A percentile compares a stretch with the other conserved stretches of the same genome.
Evolutionary conservation across 2,113 vertebrate species (phyloP).

Genomic region (Columba janthina): DNA sequence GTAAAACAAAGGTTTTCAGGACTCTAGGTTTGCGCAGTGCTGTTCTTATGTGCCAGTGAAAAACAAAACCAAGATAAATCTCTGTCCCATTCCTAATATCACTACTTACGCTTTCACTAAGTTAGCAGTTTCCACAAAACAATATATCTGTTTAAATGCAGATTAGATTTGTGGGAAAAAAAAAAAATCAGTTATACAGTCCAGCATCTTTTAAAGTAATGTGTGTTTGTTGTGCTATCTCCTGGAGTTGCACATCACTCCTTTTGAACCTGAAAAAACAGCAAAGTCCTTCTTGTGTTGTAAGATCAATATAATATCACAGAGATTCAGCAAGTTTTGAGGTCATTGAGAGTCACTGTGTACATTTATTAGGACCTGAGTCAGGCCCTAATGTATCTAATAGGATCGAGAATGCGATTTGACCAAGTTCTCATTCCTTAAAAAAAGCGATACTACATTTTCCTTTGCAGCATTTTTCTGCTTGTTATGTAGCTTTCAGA

Average conservation of each 20-base stretch:
- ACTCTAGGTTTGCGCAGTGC: background rate
- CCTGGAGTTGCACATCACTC: background rate
- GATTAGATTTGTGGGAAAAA: background rate
- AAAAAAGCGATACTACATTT: background rate
- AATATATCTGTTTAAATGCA: background rate
- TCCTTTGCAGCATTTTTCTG: background rate
- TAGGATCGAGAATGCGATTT: background rate
- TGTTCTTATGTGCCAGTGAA: background rate
- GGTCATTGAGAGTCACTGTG: background rate
- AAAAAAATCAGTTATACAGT: background rate
- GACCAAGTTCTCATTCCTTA: background rate
- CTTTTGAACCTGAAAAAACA: background rate
- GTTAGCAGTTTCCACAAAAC: background rate
- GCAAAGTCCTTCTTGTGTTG: background rate
- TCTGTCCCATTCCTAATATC: background rate
- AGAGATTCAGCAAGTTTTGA: background rate
- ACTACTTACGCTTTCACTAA: background rate
- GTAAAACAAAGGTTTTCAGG: background rate
- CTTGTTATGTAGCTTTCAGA: background rate
- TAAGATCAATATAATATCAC: background rate
- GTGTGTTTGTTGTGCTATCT: background rate
- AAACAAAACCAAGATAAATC: background rate
- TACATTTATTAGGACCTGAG: background rate
- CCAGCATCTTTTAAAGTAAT: background rate
- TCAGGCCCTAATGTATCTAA: background rate